Percentiles rank a stretch among this genome's conserved stretches.
Conservation (phyloP, 2,797 vertebrate genomes). For the Coregonus ussuriensis region DNA sequence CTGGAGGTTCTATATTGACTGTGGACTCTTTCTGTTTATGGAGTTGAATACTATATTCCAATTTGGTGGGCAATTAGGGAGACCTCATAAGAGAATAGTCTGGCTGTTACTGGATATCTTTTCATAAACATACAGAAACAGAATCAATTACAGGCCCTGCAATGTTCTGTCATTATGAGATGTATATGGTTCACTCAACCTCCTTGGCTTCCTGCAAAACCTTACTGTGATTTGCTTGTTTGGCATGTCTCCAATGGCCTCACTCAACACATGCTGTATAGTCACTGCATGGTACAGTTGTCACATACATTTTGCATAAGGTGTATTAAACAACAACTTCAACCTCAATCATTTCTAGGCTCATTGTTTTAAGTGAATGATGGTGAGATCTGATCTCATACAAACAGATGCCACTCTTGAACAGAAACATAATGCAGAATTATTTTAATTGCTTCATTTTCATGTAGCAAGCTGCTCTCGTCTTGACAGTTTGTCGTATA, state of each 20-base stretch:
- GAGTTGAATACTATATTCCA: constrained; percentile 42
- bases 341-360: constrained; percentile 3
- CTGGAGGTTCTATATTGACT: constrained; percentile 39
- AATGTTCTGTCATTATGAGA: constrained; percentile 42
- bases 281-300: constrained; percentile 1
- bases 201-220: constrained; percentile 28
- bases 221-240: constrained; percentile 22
- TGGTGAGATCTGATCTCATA: constrained; percentile 24
- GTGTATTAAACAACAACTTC: background rate
- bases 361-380: constrained; percentile 31
- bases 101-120: constrained; percentile 41
- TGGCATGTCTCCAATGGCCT: constrained; percentile 2
- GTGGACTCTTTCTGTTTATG: constrained; percentile 35
- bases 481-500: constrained; percentile 54
- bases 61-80: constrained; percentile 38
- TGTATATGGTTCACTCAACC: constrained; percentile 28
- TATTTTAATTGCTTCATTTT: constrained; percentile 69
- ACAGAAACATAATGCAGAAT: constrained; percentile 53
- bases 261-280: background rate
- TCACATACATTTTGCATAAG: background rate
- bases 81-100: constrained; percentile 31
- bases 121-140: constrained; percentile 49
- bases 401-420: constrained; percentile 51
- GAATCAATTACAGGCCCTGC: constrained; percentile 40
- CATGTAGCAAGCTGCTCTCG: constrained; percentile 49